These are phyloP conservation scores for Folsomia manolachei DNA, from an alignment of 2,888 invertebrate species.

Conservation along the genomic window DNA sequence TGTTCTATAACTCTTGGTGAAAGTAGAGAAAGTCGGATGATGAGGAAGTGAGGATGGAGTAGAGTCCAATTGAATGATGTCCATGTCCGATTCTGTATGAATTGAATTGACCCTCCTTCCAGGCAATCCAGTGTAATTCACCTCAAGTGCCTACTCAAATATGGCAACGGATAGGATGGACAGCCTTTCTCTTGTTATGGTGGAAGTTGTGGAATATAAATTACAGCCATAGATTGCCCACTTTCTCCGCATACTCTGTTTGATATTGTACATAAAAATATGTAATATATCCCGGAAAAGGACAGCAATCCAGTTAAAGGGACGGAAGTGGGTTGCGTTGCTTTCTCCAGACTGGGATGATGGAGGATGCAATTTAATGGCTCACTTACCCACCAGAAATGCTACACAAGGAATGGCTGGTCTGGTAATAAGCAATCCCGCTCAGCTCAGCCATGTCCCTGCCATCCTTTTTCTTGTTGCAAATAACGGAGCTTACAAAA, in stretches of 20 bases:
- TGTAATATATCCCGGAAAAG: too few relatives aligned
- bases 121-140: background rate
- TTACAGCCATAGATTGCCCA: background rate
- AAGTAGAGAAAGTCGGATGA: background rate
- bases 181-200: background rate
- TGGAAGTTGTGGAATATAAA: background rate
- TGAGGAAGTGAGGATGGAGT: background rate
- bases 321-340: background rate
- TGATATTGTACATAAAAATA: too few relatives aligned
- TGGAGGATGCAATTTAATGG: slow-evolving; percentile 42
- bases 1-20: too few relatives aligned
- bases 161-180: background rate
- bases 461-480: too few relatives aligned
- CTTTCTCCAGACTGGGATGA: too few relatives aligned
- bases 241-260: background rate
- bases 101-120: background rate
- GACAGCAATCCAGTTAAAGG: too few relatives aligned
- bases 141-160: background rate
- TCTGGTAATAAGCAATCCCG: too few relatives aligned
- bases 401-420: too few relatives aligned
- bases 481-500: too few relatives aligned
- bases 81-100: background rate
- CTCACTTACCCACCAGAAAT: slow-evolving; percentile 41
- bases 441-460: too few relatives aligned
- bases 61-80: background rate